Conservation (phyloP, 1,140 invertebrate genomes). For the Hyphantria cunea region DNA sequence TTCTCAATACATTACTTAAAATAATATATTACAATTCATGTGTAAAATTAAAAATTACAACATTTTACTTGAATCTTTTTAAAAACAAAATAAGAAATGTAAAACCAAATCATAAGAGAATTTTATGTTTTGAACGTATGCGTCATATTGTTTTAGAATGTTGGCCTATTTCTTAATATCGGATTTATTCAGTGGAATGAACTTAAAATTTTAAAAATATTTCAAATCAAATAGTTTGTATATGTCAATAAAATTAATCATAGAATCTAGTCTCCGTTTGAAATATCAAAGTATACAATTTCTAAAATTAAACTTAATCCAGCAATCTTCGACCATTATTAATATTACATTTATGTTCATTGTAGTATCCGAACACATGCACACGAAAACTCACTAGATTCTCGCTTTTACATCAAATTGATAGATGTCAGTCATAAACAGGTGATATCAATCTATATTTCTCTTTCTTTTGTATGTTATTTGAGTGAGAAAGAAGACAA, state of each 20-base stretch:
- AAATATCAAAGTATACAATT: too few relatives aligned
- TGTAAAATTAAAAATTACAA: not conserved
- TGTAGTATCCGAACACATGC: slow-evolving; percentile 1
- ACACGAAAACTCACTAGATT: not conserved
- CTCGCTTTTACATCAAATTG: not conserved
- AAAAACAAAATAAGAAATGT: too few relatives aligned
- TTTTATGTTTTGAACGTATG: not conserved
- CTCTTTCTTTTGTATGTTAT: not conserved
- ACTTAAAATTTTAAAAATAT: not conserved
- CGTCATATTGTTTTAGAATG: not conserved
- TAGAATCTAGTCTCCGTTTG: too few relatives aligned
- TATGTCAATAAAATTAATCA: not conserved
- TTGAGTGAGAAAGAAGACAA: not conserved
- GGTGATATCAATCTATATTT: not conserved
- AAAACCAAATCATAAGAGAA: too few relatives aligned
- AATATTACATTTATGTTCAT: not conserved
- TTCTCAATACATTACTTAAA: not conserved
- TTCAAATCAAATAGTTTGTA: too few relatives aligned
- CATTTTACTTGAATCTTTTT: too few relatives aligned
- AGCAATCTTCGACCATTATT: too few relatives aligned
- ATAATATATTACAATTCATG: not conserved
- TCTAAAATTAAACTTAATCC: too few relatives aligned
- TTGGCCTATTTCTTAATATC: not conserved
- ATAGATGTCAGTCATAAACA: not conserved
- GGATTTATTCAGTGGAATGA: not conserved